Evolutionary conservation across 2,888 invertebrate species (phyloP), one percentile per base, ranked within the genome.

Genomic region (Apamea monoglypha): DNA sequence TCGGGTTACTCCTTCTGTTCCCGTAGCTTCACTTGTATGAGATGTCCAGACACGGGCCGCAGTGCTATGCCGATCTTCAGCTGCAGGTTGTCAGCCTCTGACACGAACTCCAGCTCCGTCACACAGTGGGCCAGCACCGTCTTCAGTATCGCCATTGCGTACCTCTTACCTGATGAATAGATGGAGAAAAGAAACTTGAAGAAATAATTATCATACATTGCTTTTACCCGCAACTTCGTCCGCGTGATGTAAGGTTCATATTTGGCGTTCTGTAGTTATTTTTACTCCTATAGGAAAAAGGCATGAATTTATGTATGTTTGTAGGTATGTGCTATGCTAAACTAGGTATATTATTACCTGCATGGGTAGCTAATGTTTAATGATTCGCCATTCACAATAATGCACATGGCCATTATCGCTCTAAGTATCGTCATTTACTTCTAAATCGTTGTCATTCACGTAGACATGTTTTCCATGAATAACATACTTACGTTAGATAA

Each of bases 71-170:
- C 94, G 0, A 94, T 8, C 78, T 92, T 94, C 14, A 95, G 83
- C 73, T 90, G 76, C 85, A 95, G 75, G 7, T 94, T 87, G 16
- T 93, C 90, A 0, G 91, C 92, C 5, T 94, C 89, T 0, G 95
- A 93, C 3, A 80, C 71, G 56, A 96, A 90, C 82, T 90, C 90
- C 44, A 95, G 82, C 32, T 94, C 94, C 40, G 95, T 90, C 10
- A 95, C 87, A 73, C 92, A 92, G 53, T 93, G 87, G 5, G 93
- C 92, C 44, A 95, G 72, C 4, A 93, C 50, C 0, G 95, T 96
- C 88, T 96, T 96, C 80, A 95, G 12, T 36, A 95, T 80, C 0
- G 92, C 86, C 89, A 95, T 92, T 0, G 95, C 95, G 80, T 96
- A 96, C 76, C 90, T 94, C 83, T 93, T 95, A 78, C 96, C 96